These are phyloP conservation scores for Yoshiicerus persimilis DNA, from an alignment of 1,140 invertebrate genomes.

Conservation along the genomic window DNA sequence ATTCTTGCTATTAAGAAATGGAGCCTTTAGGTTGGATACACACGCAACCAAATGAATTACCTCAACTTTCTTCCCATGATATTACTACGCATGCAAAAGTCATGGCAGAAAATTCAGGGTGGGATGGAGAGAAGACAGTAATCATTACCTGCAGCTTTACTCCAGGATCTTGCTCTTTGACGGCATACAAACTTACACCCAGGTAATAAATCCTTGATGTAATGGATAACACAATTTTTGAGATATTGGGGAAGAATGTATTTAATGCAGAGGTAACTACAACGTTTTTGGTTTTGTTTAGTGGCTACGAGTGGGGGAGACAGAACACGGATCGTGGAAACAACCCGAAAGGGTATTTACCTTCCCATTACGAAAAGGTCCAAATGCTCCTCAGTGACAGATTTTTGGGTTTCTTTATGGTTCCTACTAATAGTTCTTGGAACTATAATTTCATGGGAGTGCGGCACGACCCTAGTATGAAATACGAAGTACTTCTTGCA, in stretches of 20 bases:
- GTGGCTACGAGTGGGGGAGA: conserved; percentile 97
- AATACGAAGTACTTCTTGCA: conserved; percentile 92
- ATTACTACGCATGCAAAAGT: conserved; percentile 95
- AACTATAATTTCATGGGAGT: conserved; percentile 99
- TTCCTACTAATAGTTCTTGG: conserved; percentile 94
- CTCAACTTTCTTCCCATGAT: conserved; percentile 94
- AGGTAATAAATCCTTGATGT: no score
- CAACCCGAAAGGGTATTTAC: conserved; percentile 98
- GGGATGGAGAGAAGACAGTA: conserved; percentile 99
- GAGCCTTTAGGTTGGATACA: conserved; percentile 99
- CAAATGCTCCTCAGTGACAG: conserved; percentile 98
- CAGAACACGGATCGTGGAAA: conserved; percentile 99
- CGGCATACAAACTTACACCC: conserved; percentile 97
- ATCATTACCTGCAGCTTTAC: conserved; percentile 99
- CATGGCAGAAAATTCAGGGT: conserved; percentile 91
- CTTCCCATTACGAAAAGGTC: conserved; percentile 98
- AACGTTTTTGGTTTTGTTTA: conserved; percentile 55
- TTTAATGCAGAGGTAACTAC: no score
- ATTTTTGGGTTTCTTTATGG: conserved; percentile 99
- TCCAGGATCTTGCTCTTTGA: conserved; percentile 95
- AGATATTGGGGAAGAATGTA: no score
- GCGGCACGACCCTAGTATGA: conserved; percentile 96
- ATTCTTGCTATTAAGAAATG: conserved; percentile 63
- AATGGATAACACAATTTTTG: no score
- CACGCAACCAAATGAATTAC: conserved; percentile 98